Base-by-base conservation (phyloP, 1,140 invertebrate genomes). In the Microplitis mediator region DNA sequence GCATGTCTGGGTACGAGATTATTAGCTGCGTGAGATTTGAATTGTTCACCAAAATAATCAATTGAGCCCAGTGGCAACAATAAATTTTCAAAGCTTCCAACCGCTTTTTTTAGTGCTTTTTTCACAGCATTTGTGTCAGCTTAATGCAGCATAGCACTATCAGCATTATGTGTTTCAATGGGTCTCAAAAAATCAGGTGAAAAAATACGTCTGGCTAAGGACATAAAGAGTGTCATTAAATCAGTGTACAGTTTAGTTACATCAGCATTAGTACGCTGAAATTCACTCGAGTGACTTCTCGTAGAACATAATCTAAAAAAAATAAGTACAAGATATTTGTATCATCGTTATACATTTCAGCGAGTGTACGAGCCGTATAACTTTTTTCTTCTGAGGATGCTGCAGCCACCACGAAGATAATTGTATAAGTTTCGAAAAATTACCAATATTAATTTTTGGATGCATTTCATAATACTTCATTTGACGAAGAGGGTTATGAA, bases 221-320 rank as follows among this genome's bases (percentile, higher is more conserved):
- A 51, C n/a, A 75, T 62, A 34, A 80, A 71, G 8, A 76, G 50
- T 16, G 14, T 52, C 13, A 54, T 67, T 13, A 80, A 72, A 65
- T 78, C 78, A 9, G 75, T 74, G 52, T 77, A 72, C 0, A 73
- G 50, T 23, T 45, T 54, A 45, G 71, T 74, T 31, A 77, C 63
- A 71, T 82, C 79, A 31, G 74, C 66, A 32, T 73, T 71, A 31
- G 75, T 71, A 9, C 69, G 65, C 72, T 83, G 72, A 65, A 81
- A 64, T 79, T 80, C 13, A 76, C 35, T 51, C 61, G 60, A 62
- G 69, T 72, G 31, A 74, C 61, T 75, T 78, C 76, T 13, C 58
- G 62, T 14, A 82, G 61, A 72, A 77, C 76, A 3, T 76, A 74
- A 67, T 77, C 72, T 14, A 76, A 31, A 64, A 78, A 69, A 23